phyloP scores from a whole-genome alignment of 2,113 vertebrate species.

The Grus americana region DNA sequence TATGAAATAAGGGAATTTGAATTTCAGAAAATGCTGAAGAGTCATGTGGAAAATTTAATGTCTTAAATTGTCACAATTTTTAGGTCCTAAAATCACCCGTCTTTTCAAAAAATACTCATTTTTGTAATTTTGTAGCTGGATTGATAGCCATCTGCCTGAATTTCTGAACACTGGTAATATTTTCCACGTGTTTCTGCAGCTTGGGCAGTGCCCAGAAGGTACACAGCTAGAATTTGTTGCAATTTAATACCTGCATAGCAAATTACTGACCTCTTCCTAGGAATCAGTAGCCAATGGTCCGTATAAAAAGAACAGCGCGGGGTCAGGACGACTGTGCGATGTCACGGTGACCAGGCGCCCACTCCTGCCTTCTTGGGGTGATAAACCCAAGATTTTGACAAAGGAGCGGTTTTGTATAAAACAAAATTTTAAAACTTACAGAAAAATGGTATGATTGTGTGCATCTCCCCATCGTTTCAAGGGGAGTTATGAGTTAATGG shows the following conservation, averaged over 20 bases:
- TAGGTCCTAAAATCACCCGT: not conserved
- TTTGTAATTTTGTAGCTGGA: not conserved
- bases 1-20: not conserved
- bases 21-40: not conserved
- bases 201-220: not conserved
- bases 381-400: not conserved
- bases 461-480: not conserved
- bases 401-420: not conserved
- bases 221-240: not conserved
- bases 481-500: no score
- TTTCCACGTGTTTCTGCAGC: not conserved
- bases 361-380: not conserved
- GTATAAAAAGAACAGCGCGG: rapidly evolving
- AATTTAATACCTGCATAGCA: not conserved
- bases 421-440: no score
- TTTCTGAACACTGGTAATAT: not conserved
- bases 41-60: not conserved
- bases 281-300: not conserved
- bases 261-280: not conserved
- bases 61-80: not conserved
- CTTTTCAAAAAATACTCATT: not conserved
- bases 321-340: not conserved
- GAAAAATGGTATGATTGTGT: not conserved
- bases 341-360: no score
- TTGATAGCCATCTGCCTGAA: not conserved